phyloP scores from a whole-genome alignment of 2,113 vertebrate genomes.

The Phocoena sinus region DNA sequence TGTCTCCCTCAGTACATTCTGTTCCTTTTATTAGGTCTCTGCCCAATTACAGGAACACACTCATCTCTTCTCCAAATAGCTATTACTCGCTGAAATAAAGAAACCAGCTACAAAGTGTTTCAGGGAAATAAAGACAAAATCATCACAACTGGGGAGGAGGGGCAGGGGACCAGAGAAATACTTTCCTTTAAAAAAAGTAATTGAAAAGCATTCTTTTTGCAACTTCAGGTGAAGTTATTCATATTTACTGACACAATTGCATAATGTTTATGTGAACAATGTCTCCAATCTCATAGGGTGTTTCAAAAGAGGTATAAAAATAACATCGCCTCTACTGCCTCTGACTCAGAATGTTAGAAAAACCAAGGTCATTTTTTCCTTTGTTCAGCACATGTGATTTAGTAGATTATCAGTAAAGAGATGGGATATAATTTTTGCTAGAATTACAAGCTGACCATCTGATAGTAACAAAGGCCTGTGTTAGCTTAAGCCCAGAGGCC shows the following conservation, averaged over 20 bases:
- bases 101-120: slow-evolving; percentile 21
- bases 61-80: slow-evolving; percentile 20
- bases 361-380: not conserved
- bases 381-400: not conserved
- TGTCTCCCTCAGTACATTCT: slow-evolving; percentile 54
- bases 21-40: slow-evolving; percentile 54
- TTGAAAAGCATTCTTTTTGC: not conserved
- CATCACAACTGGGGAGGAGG: not conserved
- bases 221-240: not conserved
- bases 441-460: not conserved
- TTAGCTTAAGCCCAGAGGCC: not conserved
- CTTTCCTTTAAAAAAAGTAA: not conserved
- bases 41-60: slow-evolving; percentile 39
- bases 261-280: not conserved
- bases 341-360: not conserved
- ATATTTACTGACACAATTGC: not conserved
- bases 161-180: not conserved
- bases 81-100: slow-evolving; percentile 15
- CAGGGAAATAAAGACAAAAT: not conserved
- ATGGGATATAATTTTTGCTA: not conserved
- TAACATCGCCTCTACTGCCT: not conserved
- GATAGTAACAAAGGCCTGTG: not conserved
- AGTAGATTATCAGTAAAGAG: not conserved
- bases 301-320: not conserved
- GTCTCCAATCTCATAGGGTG: not conserved